Conservation (phyloP, 2,797 vertebrate species). For the Spinus olivaceus region DNA sequence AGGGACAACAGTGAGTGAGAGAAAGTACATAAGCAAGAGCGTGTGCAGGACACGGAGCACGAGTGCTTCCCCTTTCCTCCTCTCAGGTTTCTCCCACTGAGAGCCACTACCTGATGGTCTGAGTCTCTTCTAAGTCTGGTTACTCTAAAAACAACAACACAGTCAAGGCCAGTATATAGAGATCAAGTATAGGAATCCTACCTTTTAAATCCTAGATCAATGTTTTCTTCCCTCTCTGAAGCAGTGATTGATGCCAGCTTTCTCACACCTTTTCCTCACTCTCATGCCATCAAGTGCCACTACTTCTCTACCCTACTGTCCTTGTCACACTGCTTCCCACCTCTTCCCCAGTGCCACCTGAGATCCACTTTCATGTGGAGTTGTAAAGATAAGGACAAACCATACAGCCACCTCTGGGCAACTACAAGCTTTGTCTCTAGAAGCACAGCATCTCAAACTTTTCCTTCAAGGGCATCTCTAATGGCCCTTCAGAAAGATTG, state of each 20-base stretch:
- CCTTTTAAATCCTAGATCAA: not conserved
- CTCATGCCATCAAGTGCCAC: not conserved
- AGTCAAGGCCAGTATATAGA: not conserved
- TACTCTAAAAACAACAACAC: not conserved
- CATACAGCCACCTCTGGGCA: not conserved
- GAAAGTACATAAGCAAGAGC: fast-evolving
- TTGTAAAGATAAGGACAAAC: fast-evolving
- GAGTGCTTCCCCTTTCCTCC: not conserved
- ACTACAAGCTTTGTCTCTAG: not conserved
- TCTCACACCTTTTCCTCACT: not conserved
- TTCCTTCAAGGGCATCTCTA: not conserved
- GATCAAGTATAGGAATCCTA: not conserved
- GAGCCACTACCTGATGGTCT: not conserved
- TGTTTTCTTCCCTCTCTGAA: not conserved
- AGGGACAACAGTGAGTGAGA: not conserved
- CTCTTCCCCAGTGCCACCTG: not conserved
- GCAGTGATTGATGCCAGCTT: not conserved
- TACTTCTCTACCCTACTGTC: not conserved
- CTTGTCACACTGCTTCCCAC: not conserved
- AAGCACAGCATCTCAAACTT: not conserved
- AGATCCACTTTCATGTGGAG: not conserved
- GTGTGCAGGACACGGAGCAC: fast-evolving
- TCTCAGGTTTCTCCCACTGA: not conserved
- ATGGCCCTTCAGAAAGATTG: not conserved
- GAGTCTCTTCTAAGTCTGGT: not conserved